phyloP scores from a whole-genome alignment of 2,797 vertebrate species.

The Sciurus carolinensis region DNA sequence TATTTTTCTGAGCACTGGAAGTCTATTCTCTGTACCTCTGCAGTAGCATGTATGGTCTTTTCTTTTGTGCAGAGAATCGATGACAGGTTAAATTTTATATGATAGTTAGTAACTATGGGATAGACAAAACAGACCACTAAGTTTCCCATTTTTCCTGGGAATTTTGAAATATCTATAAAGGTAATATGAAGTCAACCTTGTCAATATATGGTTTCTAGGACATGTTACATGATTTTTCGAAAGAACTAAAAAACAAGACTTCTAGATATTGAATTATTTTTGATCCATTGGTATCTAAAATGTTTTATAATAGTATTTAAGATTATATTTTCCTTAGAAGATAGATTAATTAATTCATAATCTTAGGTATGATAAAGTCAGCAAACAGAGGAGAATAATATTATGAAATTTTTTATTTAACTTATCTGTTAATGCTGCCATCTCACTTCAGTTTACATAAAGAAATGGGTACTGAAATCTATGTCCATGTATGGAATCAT shows the following conservation, averaged over 20 bases:
- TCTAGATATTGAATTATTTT: slow-evolving; percentile 29
- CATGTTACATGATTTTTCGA: neutral
- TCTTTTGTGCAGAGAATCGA: neutral
- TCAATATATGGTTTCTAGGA: slow-evolving; percentile 1
- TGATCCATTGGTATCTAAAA: neutral
- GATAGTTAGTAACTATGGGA: neutral
- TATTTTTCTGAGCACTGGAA: neutral
- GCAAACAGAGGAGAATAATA: neutral
- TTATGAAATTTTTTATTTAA: neutral
- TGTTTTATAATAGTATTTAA: neutral
- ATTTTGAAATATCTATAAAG: neutral
- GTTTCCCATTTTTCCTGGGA: neutral
- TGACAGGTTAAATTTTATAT: neutral
- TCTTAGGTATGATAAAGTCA: neutral
- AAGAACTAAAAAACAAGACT: neutral
- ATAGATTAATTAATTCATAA: neutral
- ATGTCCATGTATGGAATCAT: neutral
- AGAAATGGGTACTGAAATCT: neutral
- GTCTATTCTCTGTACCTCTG: neutral
- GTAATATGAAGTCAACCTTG: neutral
- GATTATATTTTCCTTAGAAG: neutral
- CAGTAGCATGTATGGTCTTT: neutral
- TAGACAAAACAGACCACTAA: neutral
- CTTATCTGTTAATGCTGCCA: neutral
- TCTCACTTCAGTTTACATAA: neutral